phyloP scores from a whole-genome alignment of 1,140 invertebrate genomes.

The Planococcus citri region DNA sequence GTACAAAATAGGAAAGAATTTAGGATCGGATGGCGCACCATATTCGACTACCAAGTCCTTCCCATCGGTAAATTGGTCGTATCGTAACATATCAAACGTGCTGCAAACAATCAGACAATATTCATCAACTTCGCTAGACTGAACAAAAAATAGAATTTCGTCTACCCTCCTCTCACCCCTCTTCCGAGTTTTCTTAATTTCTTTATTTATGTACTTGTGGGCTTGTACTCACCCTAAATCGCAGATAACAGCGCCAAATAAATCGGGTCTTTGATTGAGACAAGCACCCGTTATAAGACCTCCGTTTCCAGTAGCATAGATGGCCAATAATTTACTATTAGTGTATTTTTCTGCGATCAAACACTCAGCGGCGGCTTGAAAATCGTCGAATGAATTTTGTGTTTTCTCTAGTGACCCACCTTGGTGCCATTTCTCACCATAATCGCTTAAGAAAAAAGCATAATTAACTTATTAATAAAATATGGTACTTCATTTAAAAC shows the following conservation, averaged over 20 bases:
- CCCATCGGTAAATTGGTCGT: conserved; percentile 97
- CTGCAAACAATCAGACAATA: conserved; percentile 41
- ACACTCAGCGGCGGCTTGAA: conserved; percentile 84
- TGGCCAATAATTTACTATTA: conserved; percentile 55
- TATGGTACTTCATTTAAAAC: too few species aligned
- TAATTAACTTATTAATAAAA: too few species aligned
- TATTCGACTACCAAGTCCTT: conserved; percentile 94
- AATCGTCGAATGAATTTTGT: conserved; percentile 97
- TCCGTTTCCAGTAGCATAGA: conserved; percentile 93
- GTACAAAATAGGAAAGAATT: conserved; percentile 76
- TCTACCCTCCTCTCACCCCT: too few species aligned
- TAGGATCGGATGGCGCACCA: conserved; percentile 75
- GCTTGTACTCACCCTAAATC: conserved; percentile 77
- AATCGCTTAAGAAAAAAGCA: conserved; percentile 53
- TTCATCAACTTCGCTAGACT: not conserved
- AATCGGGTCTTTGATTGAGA: conserved; percentile 86
- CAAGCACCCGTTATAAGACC: conserved; percentile 85
- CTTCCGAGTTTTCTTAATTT: too few species aligned
- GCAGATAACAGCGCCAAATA: conserved; percentile 81
- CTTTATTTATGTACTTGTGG: too few species aligned
- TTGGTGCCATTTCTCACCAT: conserved; percentile 95
- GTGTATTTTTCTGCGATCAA: conserved; percentile 76
- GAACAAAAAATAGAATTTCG: too few species aligned
- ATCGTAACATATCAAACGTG: conserved; percentile 93
- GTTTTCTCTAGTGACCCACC: conserved; percentile 81